A percentile compares a stretch with the other conserved stretches of the same genome.
These are phyloP conservation scores for Cassiopea andromeda DNA, from an alignment of 30 jellyfish, hydroid and myxozoan genomes.

Conservation along the genomic window DNA sequence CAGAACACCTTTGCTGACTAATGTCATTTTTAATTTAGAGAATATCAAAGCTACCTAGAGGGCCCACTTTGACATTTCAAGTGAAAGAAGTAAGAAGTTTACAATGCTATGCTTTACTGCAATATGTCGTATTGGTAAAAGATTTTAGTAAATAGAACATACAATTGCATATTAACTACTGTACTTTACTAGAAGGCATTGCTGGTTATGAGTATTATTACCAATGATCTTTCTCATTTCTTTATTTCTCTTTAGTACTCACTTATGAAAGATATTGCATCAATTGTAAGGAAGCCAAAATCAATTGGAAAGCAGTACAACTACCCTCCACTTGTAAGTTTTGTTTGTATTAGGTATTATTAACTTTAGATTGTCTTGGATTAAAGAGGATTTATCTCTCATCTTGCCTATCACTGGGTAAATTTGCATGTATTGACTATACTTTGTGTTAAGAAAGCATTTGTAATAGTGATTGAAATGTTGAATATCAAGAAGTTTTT, in stretches of 20 bases:
- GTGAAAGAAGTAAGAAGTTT: constrained; percentile 88
- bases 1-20: not conserved
- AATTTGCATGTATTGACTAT: too few species aligned
- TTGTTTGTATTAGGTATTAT: not conserved
- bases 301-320: constrained; percentile 88
- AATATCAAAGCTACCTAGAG: constrained; percentile 88
- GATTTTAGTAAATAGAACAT: too few species aligned
- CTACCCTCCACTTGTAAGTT: constrained; percentile 85
- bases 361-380: too few species aligned
- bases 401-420: too few species aligned
- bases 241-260: constrained; percentile 64
- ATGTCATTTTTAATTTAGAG: constrained; percentile 39
- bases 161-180: too few species aligned
- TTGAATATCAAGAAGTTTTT: too few species aligned
- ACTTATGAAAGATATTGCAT: constrained; percentile 86
- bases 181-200: too few species aligned
- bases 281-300: constrained; percentile 84
- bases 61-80: constrained; percentile 91
- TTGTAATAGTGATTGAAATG: too few species aligned
- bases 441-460: too few species aligned
- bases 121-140: too few species aligned
- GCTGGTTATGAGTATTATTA: not conserved
- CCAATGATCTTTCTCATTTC: not conserved
- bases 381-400: too few species aligned
- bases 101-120: not conserved